Evolutionary conservation across 2,888 invertebrate genomes (phyloP), one percentile per base, ranked within the genome.

Genomic region (Nephrotoma guestfalica): DNA sequence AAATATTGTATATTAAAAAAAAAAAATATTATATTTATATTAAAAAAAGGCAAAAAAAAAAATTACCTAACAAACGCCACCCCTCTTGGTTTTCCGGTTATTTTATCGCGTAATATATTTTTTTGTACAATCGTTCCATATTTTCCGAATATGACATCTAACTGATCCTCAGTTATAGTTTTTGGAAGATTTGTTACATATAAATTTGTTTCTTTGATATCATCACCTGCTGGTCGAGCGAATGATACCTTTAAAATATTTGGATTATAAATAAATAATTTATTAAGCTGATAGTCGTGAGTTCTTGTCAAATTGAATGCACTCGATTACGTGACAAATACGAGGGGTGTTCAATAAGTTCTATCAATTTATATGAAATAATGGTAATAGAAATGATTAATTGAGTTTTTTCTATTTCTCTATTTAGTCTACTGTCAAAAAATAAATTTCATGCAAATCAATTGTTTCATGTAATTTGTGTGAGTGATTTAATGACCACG

Each of bases 121-220:
- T 96, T 96, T 92, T 98, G 98, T 88, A 98, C 96, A 91, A 98
- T 98, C 89, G 95, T 94, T 45, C 98, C 98, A 92, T 95, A 98
- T 91, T 95, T 95, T 89, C 96, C 95, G 92, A 98, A 98, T 91
- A 97, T 94, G 87, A 95, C 94, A 89, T 97, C 95, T 87, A 98
- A 92, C 89, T 97, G 96, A 85, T 95, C 94, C 90, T 97, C 97
- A 57, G 96, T 96, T 88, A 96, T 94, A 89, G 95, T 95, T 89
- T 96, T 95, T 87, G 98, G 98, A 89, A 98, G 93, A 92, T 98
- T 97, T 88, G 97, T 96, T 87, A 98, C 96, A 92, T 98, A 98
- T 87, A 98, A 93, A 92, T 98, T 98, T 30, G 98, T 97, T 89
- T 97, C 97, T 91, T 97, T 98, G 90, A 97, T 97, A 88, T 96